These are phyloP conservation scores for Byasa hedistus DNA, from an alignment of 2,888 invertebrate genomes.

Conservation along the genomic window DNA sequence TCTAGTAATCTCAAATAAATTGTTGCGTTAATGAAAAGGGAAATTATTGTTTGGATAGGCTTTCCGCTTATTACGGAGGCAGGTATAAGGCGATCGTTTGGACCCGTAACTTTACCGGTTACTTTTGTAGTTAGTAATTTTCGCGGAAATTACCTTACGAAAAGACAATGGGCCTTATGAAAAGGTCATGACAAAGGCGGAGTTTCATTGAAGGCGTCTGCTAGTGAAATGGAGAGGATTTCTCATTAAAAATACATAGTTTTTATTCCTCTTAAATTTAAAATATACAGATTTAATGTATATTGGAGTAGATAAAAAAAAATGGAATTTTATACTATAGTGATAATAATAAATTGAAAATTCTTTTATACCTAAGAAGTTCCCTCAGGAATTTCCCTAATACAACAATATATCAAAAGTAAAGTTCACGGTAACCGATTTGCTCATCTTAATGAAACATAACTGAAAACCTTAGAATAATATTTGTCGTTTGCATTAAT, in stretches of 20 bases:
- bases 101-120: not conserved
- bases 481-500: too few relatives aligned
- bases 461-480: too few relatives aligned
- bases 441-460: too few relatives aligned
- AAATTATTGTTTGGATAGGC: conserved; percentile 23
- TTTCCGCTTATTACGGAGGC: conserved; percentile 9
- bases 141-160: not conserved
- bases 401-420: not conserved
- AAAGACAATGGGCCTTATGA: not conserved
- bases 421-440: not conserved
- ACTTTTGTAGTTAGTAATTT: not conserved
- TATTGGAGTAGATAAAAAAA: too few relatives aligned
- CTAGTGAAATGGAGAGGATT: not conserved
- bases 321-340: too few relatives aligned
- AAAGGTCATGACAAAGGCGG: not conserved
- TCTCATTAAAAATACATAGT: too few relatives aligned
- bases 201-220: not conserved
- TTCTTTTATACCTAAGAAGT: not conserved
- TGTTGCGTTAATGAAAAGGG: conserved; percentile 6
- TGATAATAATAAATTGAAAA: too few relatives aligned
- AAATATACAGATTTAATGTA: too few relatives aligned
- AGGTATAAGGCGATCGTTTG: not conserved
- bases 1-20: not conserved
- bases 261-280: too few relatives aligned
- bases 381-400: not conserved